These are phyloP conservation scores for Agonopterix heracliana DNA, from an alignment of 2,888 invertebrate species.

Conservation along the genomic window DNA sequence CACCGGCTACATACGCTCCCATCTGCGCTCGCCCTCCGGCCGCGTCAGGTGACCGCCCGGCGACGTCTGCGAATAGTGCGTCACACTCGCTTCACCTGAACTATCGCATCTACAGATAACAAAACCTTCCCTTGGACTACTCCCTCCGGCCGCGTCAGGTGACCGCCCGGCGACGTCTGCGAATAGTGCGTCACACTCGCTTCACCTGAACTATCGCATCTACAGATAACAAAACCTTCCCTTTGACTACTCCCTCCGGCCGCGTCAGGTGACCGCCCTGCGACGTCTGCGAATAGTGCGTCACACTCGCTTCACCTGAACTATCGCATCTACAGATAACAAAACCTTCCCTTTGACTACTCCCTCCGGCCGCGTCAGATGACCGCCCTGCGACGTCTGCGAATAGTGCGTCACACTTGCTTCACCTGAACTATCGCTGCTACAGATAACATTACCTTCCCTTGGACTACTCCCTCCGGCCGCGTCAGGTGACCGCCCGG, in stretches of 20 bases:
- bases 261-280: slow-evolving; percentile 89
- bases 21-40: slow-evolving; percentile 93
- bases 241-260: slow-evolving; percentile 83
- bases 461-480: background rate
- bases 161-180: slow-evolving; percentile 69
- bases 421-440: background rate
- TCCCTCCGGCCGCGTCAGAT: slow-evolving; percentile 94
- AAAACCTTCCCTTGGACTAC: slow-evolving; percentile 33
- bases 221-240: background rate
- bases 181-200: background rate
- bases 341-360: slow-evolving; percentile 33
- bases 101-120: background rate
- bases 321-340: background rate
- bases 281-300: background rate
- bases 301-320: background rate
- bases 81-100: background rate
- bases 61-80: background rate
- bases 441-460: background rate
- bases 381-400: slow-evolving; percentile 69
- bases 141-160: slow-evolving; percentile 94
- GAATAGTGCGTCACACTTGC: background rate
- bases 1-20: slow-evolving; percentile 93
- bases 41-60: slow-evolving; percentile 89
- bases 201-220: background rate
- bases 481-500: slow-evolving; percentile 1